Base-by-base conservation (phyloP, 2,113 vertebrate species). In the Vidua macroura region DNA sequence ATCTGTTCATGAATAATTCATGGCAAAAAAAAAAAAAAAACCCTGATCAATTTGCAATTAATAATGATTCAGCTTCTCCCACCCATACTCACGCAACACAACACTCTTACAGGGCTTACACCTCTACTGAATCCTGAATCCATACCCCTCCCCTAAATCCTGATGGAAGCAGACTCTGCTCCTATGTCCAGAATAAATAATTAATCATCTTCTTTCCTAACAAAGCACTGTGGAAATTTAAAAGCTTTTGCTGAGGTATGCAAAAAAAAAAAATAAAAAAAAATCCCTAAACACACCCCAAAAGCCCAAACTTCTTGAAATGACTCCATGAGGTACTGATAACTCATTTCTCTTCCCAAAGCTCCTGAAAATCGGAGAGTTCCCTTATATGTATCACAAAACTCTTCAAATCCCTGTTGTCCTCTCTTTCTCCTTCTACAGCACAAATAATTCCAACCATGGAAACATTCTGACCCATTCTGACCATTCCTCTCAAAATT, bases 1-100 rank as follows among this genome's bases (percentile, higher is more conserved):
- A 95, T 96, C 95, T 96, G 94, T 95, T 96, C 87, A 97, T 97
- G 95, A 97, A 96, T 97, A 96, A 97, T 96, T 96, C 92, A 94
- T 96, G 22, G 12, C 0, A 0, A 0, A 0, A 9, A 28, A 37
- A 66, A 81, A 81, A 74, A 51, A 81, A 16, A 22, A 52, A 52
- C 28, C 23, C 24, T 5, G 90, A 96, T 96, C 93, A 94, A 97
- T 95, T 95, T 93, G 92, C 90, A 96, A 86, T 96, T 96, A 97
- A 88, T 96, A 96, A 94, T 94, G 95, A 96, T 95, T 95, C 94
- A 96, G 93, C 92, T 93, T 96, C 92, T 94, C 83, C 93, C 83
- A 86, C 60, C 59, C 84, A 53, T 76, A 17, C 10, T 76, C 86
- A 69, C 77, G 68, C 44, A 89, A 66, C 87, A 48, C 75, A 91